A percentile compares a stretch with the other conserved stretches of the same genome.
Evolutionary conservation across 2,113 vertebrate genomes (phyloP).

Genomic region (Hippocampus zosterae): DNA sequence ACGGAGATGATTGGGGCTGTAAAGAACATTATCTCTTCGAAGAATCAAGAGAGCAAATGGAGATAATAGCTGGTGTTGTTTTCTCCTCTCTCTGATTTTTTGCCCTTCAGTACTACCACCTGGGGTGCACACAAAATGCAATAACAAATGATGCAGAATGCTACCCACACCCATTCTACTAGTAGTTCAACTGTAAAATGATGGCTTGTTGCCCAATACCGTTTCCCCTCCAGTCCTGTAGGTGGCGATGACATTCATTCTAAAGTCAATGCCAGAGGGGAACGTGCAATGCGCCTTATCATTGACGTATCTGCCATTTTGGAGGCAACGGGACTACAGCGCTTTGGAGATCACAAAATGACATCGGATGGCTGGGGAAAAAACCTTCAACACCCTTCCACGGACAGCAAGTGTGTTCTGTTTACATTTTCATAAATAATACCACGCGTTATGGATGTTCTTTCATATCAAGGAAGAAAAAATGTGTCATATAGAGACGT

Average conservation of each 20-base stretch:
- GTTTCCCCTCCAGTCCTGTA: not conserved
- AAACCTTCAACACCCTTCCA: no score
- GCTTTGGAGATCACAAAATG: no score
- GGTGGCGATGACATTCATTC: not conserved
- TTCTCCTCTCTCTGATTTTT: slow-evolving; percentile 59
- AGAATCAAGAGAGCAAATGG: slow-evolving; percentile 34
- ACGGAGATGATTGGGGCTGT: slow-evolving; percentile 15
- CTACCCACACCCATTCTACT: not conserved
- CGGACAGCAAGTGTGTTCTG: no score
- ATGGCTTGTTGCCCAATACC: not conserved
- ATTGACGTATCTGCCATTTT: not conserved
- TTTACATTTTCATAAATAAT: no score
- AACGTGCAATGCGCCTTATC: not conserved
- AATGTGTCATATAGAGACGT: no score
- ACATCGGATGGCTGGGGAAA: no score
- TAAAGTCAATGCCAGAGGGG: not conserved
- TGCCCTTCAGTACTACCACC: slow-evolving; percentile 52
- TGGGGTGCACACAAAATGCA: not conserved
- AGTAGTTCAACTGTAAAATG: not conserved
- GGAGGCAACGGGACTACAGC: not conserved
- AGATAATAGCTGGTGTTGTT: slow-evolving; percentile 57
- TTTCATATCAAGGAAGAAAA: no score
- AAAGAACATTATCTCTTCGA: slow-evolving; percentile 32
- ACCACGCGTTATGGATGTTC: no score
- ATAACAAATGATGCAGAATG: not conserved